Percentiles rank a stretch among this genome's conserved stretches.
Evolutionary conservation across 2,888 invertebrate genomes (phyloP).

Genomic region (Eudemis profundana): DNA sequence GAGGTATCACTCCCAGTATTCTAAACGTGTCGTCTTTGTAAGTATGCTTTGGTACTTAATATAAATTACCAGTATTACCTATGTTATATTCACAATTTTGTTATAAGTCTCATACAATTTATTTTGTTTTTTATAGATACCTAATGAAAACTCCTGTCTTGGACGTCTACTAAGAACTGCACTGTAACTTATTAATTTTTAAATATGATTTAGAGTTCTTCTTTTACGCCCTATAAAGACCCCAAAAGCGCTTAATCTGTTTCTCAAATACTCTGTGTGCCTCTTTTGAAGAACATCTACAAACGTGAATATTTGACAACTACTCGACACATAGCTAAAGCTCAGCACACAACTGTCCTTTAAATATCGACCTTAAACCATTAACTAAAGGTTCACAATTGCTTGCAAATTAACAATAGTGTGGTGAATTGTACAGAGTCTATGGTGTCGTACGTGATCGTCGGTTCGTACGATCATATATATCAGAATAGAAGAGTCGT

Average conservation of each 20-base stretch:
- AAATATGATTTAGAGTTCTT: too few species aligned
- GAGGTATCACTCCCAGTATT: too few species aligned
- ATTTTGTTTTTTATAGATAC: too few species aligned
- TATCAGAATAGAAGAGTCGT: neutral
- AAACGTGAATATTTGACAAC: constrained; percentile 26
- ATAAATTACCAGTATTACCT: too few species aligned
- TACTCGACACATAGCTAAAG: constrained; percentile 7
- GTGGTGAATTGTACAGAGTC: neutral
- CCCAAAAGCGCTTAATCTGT: neutral
- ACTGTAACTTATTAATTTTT: too few species aligned
- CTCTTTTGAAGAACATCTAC: constrained; percentile 15
- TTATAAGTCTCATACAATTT: too few species aligned
- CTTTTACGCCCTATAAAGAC: too few species aligned
- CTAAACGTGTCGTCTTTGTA: too few species aligned
- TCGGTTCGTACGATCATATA: neutral
- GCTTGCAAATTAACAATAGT: neutral
- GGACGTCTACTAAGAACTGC: too few species aligned
- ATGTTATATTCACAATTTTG: too few species aligned
- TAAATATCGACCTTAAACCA: neutral
- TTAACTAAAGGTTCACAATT: neutral
- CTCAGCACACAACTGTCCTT: neutral
- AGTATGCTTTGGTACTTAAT: too few species aligned
- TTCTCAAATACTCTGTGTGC: neutral
- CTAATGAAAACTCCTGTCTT: too few species aligned
- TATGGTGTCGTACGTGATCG: constrained; percentile 9